phyloP scores from a whole-genome alignment of 92 coral and sea anemone genomes.

The Phymanthus crucifer region DNA sequence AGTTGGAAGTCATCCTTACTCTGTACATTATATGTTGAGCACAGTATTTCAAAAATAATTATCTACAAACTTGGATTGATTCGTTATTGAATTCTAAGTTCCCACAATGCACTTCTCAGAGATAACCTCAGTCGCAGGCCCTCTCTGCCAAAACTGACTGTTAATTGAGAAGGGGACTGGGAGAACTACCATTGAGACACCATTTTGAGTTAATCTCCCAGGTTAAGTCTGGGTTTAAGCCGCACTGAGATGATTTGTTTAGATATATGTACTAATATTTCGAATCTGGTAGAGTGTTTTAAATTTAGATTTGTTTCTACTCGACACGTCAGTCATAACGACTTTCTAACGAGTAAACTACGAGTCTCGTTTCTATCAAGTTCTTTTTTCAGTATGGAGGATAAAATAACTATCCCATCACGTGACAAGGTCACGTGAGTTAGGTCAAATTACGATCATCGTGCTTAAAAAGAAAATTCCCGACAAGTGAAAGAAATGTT shows the following conservation, averaged over 20 bases:
- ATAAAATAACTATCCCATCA: not conserved
- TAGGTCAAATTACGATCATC: not conserved
- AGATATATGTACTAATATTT: not conserved
- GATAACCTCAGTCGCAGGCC: too few relatives aligned
- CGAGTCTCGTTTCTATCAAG: not conserved
- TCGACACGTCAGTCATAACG: not conserved
- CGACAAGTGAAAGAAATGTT: not conserved
- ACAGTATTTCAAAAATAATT: constrained; percentile 29
- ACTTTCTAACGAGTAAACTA: not conserved
- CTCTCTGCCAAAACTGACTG: not conserved
- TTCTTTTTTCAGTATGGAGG: too few relatives aligned
- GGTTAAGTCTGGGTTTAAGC: too few relatives aligned
- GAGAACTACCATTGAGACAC: too few relatives aligned
- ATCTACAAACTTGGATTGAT: constrained; percentile 27
- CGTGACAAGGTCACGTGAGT: constrained; percentile 9
- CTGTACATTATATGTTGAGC: constrained; percentile 18
- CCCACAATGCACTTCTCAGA: not conserved
- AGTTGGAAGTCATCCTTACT: not conserved
- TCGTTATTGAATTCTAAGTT: not conserved
- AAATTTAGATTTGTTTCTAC: too few relatives aligned
- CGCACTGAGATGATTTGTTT: not conserved
- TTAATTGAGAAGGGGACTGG: too few relatives aligned
- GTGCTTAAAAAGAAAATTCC: not conserved
- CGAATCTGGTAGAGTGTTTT: not conserved
- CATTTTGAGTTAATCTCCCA: too few relatives aligned